These are phyloP conservation scores for Rotaria magnacalcarata DNA, from an alignment of 2,888 invertebrate species.

Conservation along the genomic window DNA sequence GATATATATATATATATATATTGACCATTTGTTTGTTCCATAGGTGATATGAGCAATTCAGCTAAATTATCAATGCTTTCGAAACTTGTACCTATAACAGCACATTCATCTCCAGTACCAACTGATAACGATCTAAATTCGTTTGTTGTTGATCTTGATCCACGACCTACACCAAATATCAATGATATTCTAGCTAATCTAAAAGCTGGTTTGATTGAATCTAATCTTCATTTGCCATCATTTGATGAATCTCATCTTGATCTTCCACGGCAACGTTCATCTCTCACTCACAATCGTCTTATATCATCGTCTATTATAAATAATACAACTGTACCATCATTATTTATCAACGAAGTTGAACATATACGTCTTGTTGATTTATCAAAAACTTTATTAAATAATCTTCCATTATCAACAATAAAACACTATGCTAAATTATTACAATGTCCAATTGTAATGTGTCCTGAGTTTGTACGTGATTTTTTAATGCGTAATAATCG, in stretches of 20 bases:
- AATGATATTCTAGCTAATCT: constrained; percentile 24
- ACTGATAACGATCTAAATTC: constrained; percentile 1
- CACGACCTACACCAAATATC: constrained; percentile 2
- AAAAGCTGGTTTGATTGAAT: constrained; percentile 29
- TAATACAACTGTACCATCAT: background rate
- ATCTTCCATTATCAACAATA: constrained; percentile 19
- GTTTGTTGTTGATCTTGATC: constrained; percentile 1
- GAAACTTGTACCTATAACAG: background rate
- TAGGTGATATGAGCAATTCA: constrained; percentile 8
- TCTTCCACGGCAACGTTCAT: constrained; percentile 20
- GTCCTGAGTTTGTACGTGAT: constrained; percentile 26
- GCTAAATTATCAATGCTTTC: background rate
- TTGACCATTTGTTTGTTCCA: background rate
- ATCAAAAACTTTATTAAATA: constrained; percentile 11
- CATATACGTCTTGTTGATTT: constrained; percentile 30
- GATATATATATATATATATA: background rate
- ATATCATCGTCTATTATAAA: constrained; percentile 10
- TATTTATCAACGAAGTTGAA: background rate
- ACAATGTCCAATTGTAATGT: constrained; percentile 28
- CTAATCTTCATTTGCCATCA: background rate
- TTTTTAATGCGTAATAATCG: constrained; percentile 36
- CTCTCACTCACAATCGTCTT: constrained; percentile 23
- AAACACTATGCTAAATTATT: constrained; percentile 29
- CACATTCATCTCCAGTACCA: background rate
- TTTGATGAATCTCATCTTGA: constrained; percentile 28